Conservation (phyloP, 2,888 invertebrate species). For the Gnatocerus cornutus region DNA sequence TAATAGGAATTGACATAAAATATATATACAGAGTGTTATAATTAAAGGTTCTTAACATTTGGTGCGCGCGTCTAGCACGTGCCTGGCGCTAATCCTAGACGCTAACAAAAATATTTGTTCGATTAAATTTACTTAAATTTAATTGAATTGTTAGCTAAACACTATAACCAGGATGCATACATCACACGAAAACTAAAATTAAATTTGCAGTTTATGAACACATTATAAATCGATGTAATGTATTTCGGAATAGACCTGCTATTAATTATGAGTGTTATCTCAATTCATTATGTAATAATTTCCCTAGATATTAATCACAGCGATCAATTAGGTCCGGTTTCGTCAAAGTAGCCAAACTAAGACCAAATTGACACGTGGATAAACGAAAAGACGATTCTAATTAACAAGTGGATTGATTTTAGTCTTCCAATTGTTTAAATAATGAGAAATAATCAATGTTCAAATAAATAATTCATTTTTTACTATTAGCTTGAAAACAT, state of each 20-base stretch:
- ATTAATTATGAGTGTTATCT: neutral
- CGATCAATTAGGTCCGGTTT: slow-evolving; percentile 5
- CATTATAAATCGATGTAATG: neutral
- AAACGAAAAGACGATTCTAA: neutral
- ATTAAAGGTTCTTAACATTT: no score
- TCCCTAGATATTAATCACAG: slow-evolving; percentile 14
- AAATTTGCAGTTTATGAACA: neutral
- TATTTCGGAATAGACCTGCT: neutral
- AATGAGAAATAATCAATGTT: no score
- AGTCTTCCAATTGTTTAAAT: no score
- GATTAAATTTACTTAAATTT: no score
- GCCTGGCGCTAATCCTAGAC: no score
- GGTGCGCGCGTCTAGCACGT: no score
- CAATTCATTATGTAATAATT: slow-evolving; percentile 22
- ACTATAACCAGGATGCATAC: neutral
- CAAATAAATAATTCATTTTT: no score
- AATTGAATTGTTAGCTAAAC: neutral
- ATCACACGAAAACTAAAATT: neutral
- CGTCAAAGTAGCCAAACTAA: neutral
- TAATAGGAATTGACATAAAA: no score
- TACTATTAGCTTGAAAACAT: no score
- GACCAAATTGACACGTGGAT: neutral
- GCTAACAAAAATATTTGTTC: no score
- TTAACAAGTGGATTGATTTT: no score
- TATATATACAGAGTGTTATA: no score